Percentiles rank a stretch among this genome's conserved stretches.
Evolutionary conservation across 2,888 invertebrate species (phyloP).

Genomic region (Thymelicus acteon): DNA sequence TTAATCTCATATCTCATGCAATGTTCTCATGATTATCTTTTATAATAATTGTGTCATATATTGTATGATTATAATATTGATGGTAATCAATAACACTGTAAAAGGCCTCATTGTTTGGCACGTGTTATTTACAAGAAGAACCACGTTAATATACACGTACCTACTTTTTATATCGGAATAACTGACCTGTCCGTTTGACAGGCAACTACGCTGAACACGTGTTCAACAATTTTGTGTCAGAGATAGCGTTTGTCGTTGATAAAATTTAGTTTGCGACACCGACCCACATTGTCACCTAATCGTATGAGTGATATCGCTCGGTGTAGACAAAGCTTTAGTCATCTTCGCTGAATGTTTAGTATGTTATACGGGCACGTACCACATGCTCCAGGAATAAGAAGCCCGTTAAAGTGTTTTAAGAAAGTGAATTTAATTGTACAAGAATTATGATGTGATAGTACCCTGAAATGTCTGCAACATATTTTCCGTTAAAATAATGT

Average conservation of each 20-base stretch:
- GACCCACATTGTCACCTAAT: constrained; percentile 69
- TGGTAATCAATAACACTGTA: too few species aligned
- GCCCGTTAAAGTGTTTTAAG: constrained; percentile 37
- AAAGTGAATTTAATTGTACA: constrained; percentile 42
- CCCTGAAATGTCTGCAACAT: background rate
- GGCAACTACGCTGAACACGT: background rate
- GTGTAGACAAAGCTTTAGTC: constrained; percentile 63
- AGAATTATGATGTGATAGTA: background rate
- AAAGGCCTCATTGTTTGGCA: too few species aligned
- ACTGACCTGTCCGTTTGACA: background rate
- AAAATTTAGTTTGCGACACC: constrained; percentile 66
- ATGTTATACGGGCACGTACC: constrained; percentile 49
- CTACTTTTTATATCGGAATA: background rate
- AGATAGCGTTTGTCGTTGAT: constrained; percentile 50
- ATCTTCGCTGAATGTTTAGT: constrained; percentile 56
- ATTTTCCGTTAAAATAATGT: constrained; percentile 5
- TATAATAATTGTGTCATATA: background rate
- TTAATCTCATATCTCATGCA: background rate
- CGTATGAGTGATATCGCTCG: constrained; percentile 60
- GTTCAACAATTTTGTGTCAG: constrained; percentile 37
- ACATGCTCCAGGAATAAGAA: constrained; percentile 41
- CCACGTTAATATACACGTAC: too few species aligned
- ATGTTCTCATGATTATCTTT: background rate
- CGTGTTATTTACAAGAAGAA: too few species aligned
- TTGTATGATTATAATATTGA: too few species aligned